Evolutionary conservation across 2,797 vertebrate species (phyloP).

Genomic region (Gymnothorax javanicus): DNA sequence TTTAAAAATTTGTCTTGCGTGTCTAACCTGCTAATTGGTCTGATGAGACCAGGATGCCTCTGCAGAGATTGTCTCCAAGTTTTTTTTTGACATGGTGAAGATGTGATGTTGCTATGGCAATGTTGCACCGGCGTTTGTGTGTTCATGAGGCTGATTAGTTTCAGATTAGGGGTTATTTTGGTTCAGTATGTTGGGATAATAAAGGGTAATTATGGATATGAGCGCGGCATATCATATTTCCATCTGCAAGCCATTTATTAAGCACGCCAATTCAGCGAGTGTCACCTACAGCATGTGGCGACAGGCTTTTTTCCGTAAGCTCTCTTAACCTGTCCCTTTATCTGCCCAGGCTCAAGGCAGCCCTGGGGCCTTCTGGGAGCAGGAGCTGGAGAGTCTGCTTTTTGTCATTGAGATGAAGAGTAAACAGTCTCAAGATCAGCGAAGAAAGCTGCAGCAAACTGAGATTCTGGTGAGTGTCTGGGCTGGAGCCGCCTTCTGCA

Average conservation of each 20-base stretch:
- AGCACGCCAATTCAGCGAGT: background rate
- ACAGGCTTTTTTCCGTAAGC: background rate
- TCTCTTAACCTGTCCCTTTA: background rate
- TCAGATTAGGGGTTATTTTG: background rate
- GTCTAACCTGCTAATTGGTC: background rate
- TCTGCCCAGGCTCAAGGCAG: conserved; percentile 68
- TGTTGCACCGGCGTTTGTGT: background rate
- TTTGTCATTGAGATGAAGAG: conserved; percentile 81
- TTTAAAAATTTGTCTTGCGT: background rate
- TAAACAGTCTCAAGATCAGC: conserved; percentile 63
- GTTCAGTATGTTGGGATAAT: background rate
- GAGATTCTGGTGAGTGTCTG: conserved; percentile 64
- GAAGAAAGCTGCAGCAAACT: conserved; percentile 68
- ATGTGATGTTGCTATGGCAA: conserved; percentile 8
- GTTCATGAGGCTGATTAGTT: background rate
- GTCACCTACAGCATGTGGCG: background rate
- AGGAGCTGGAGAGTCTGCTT: conserved; percentile 78
- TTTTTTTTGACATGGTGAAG: background rate
- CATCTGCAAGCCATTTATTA: background rate
- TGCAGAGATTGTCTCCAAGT: background rate
- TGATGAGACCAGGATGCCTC: background rate
- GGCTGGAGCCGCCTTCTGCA: background rate
- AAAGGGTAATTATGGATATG: background rate
- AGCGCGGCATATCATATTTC: background rate
- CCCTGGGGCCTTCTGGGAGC: conserved; percentile 77